Conservation (phyloP, 2,888 invertebrate genomes). For the Xestobium rufovillosum region DNA sequence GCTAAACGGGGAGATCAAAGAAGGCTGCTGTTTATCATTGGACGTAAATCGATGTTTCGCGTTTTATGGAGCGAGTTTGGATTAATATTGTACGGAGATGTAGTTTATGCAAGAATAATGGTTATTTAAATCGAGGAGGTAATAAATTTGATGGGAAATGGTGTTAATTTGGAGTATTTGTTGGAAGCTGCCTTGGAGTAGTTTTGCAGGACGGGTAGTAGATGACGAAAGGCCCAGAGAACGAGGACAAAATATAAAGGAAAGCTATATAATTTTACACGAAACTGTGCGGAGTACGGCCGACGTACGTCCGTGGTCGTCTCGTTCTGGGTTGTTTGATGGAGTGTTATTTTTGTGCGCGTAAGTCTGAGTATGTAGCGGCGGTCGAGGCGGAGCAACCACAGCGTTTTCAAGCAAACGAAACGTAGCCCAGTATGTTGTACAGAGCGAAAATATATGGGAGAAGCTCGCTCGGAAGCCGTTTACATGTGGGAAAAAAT, state of each 20-base stretch:
- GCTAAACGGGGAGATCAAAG: too few species aligned
- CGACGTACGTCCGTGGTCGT: conserved; percentile 27
- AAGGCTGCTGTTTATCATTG: too few species aligned
- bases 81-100: too few species aligned
- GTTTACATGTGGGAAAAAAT: conserved; percentile 20
- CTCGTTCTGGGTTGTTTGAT: conserved; percentile 28
- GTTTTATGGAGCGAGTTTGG: too few species aligned
- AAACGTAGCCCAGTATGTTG: conserved; percentile 36
- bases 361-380: conserved; percentile 24
- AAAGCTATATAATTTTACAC: conserved; percentile 39
- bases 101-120: too few species aligned
- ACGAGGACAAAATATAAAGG: conserved; percentile 40
- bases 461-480: conserved; percentile 37
- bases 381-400: conserved; percentile 36
- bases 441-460: conserved; percentile 39
- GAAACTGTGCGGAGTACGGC: conserved; percentile 33
- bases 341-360: conserved; percentile 20
- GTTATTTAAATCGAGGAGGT: too few species aligned
- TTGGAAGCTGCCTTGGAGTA: too few species aligned
- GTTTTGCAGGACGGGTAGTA: conserved; percentile 35
- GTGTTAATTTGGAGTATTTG: too few species aligned
- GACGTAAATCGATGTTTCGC: too few species aligned
- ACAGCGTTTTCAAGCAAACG: conserved; percentile 32
- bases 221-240: conserved; percentile 39
- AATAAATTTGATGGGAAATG: too few species aligned